Conservation (phyloP, 2,113 vertebrate genomes). For the Damaliscus lunatus region DNA sequence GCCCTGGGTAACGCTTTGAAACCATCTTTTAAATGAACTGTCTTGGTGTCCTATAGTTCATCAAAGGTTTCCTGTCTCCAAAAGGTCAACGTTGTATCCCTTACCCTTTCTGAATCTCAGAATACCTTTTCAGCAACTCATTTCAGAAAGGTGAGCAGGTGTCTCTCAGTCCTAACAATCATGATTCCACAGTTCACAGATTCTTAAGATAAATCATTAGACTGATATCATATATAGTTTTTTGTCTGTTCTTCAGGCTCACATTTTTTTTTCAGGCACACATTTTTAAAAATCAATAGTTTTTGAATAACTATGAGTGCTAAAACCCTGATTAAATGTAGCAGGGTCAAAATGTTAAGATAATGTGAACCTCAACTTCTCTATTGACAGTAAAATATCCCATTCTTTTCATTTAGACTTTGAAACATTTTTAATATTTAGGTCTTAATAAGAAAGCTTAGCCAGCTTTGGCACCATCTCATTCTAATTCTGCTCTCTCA, state of each 20-base stretch:
- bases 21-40: slow-evolving; percentile 67
- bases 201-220: slow-evolving; percentile 67
- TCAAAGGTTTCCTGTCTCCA: slow-evolving; percentile 71
- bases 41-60: slow-evolving; percentile 68
- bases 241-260: slow-evolving; percentile 44
- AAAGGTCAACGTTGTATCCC: slow-evolving; percentile 68
- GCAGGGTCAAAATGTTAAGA: neutral
- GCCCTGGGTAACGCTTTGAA: slow-evolving; percentile 46
- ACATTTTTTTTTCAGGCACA: neutral
- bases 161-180: slow-evolving; percentile 66
- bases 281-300: neutral
- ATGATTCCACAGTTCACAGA: slow-evolving; percentile 60
- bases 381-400: neutral
- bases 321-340: slow-evolving; percentile 42
- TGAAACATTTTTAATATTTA: neutral
- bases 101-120: slow-evolving; percentile 72
- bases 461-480: neutral
- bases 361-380: neutral
- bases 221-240: neutral
- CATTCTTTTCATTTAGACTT: neutral
- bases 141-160: slow-evolving; percentile 71
- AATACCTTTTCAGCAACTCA: slow-evolving; percentile 58
- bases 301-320: slow-evolving; percentile 17
- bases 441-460: neutral
- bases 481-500: neutral